phyloP scores from a whole-genome alignment of 1,140 invertebrate genomes.

The Chironomus striatipennis region DNA sequence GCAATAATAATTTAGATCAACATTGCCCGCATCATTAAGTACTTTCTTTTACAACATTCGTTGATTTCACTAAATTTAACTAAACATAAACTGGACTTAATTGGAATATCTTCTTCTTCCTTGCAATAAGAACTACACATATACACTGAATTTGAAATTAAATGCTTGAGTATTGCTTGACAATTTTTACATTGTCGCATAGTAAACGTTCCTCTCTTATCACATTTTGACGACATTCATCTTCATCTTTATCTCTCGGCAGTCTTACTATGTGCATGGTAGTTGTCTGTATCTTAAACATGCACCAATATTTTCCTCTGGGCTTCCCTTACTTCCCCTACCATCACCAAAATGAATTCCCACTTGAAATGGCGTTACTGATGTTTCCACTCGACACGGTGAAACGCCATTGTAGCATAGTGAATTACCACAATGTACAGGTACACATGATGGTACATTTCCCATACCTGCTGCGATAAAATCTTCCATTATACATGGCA shows the following conservation, averaged over 20 bases:
- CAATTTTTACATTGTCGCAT: too few species aligned
- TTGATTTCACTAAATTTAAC: too few species aligned
- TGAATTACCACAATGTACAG: slow-evolving; percentile 63
- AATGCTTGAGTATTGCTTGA: too few species aligned
- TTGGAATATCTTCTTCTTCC: too few species aligned
- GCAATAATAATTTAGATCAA: too few species aligned
- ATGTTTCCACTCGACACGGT: slow-evolving; percentile 63
- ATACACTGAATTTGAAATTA: too few species aligned
- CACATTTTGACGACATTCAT: background rate
- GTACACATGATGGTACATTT: slow-evolving; percentile 36
- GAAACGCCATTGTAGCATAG: slow-evolving; percentile 51
- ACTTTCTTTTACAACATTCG: too few species aligned
- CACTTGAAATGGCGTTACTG: slow-evolving; percentile 65
- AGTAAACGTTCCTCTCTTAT: background rate
- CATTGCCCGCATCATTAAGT: too few species aligned
- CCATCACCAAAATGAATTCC: slow-evolving; percentile 64
- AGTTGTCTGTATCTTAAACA: slow-evolving; percentile 63
- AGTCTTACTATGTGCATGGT: slow-evolving; percentile 42
- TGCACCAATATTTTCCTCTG: slow-evolving; percentile 71
- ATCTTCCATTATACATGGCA: slow-evolving; percentile 74
- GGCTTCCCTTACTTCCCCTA: slow-evolving; percentile 46
- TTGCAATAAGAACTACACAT: too few species aligned
- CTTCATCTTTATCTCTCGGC: background rate
- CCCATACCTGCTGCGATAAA: slow-evolving; percentile 45
- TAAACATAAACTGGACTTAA: too few species aligned